Conservation (phyloP, 1,140 invertebrate species). For the Nephila pilipes region DNA sequence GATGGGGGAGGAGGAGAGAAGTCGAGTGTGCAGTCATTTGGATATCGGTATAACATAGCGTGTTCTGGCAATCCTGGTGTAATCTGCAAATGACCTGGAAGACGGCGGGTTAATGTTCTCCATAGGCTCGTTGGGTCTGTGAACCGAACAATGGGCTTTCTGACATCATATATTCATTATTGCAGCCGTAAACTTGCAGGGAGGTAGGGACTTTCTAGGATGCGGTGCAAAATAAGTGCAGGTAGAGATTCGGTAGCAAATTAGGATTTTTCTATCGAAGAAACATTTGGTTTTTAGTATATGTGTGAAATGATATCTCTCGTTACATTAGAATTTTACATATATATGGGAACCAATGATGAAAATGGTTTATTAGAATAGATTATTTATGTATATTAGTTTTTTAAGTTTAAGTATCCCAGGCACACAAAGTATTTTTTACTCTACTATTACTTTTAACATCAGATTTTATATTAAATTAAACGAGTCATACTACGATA, state of each 20-base stretch:
- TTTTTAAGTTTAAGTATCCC: too few species aligned
- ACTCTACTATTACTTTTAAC: too few species aligned
- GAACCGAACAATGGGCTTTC: constrained; percentile 59
- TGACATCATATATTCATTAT: constrained; percentile 76
- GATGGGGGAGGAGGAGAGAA: not conserved
- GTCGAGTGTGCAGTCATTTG: constrained; percentile 62
- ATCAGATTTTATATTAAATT: too few species aligned
- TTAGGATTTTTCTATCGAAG: not conserved
- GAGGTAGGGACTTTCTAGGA: not conserved
- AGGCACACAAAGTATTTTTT: too few species aligned
- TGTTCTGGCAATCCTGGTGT: constrained; percentile 54
- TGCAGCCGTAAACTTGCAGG: constrained; percentile 30
- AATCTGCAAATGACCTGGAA: constrained; percentile 76
- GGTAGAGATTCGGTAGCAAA: constrained; percentile 1
- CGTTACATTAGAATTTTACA: too few species aligned
- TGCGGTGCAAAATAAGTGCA: not conserved
- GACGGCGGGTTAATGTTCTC: constrained; percentile 73
- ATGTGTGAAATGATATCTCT: too few species aligned
- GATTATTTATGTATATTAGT: too few species aligned
- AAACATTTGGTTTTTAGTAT: not conserved
- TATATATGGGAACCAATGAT: too few species aligned
- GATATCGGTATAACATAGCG: constrained; percentile 42
- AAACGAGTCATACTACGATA: too few species aligned
- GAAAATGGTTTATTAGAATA: too few species aligned
- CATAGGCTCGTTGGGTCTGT: constrained; percentile 59